phyloP scores from a whole-genome alignment of 1,140 invertebrate species.

The Orius insidiosus region DNA sequence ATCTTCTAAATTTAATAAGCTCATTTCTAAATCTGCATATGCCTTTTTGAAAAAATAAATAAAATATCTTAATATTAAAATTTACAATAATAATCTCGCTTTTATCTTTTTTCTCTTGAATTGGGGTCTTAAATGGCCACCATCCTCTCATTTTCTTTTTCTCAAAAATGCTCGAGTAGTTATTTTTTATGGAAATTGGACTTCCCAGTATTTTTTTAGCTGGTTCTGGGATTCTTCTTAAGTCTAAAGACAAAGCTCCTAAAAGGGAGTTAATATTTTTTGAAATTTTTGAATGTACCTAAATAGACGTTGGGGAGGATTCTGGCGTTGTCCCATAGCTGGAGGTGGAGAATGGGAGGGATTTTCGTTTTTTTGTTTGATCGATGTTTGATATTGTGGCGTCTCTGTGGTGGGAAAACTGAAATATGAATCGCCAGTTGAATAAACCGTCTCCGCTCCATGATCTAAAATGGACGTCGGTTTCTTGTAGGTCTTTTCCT shows the following conservation, averaged over 20 bases:
- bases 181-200: neutral
- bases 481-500: constrained; percentile 48
- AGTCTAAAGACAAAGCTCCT: neutral
- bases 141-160: constrained; percentile 51
- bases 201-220: neutral
- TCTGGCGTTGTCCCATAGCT: constrained; percentile 53
- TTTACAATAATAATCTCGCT: neutral
- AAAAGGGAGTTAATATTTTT: neutral
- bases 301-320: constrained; percentile 63
- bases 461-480: constrained; percentile 68
- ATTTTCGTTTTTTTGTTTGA: constrained; percentile 26
- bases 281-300: constrained; percentile 35
- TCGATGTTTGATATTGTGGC: constrained; percentile 49
- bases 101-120: constrained; percentile 22
- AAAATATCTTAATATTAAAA: neutral
- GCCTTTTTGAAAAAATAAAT: constrained; percentile 25
- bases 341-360: constrained; percentile 31
- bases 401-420: constrained; percentile 55
- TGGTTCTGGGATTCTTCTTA: constrained; percentile 1
- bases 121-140: constrained; percentile 49
- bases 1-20: constrained; percentile 35
- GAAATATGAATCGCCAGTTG: constrained; percentile 81
- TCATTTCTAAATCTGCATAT: constrained; percentile 32
- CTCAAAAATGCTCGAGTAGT: constrained; percentile 49
- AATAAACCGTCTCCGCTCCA: constrained; percentile 68